Base-by-base conservation (phyloP, 1,140 invertebrate species). In the Aphidius gifuensis region DNA sequence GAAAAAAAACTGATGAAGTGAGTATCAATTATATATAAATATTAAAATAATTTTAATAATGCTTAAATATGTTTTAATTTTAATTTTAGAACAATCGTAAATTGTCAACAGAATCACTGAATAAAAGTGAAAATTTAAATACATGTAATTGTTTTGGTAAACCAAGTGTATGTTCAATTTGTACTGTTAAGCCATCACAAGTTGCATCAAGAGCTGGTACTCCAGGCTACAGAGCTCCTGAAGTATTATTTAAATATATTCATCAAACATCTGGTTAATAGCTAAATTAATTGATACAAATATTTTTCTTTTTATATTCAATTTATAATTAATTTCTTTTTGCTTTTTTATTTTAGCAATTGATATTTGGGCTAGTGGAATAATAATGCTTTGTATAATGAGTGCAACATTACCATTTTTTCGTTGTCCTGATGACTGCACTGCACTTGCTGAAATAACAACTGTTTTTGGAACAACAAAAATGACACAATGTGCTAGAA, bases 281-380 rank as follows among this genome's bases (percentile, higher is more conserved):
- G 38, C 43, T 9, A 4, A 43, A 23, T 23, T 56, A 60, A 49
- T 9, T 39, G 9, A 48, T 8, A 23, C 5, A 5, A 32, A 32
- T 11, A 44, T 44, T 44, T 44, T 11, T 2, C 23, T 51, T 42
- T 1, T 44, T 47, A 51, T 49, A 8, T 38, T n/a, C 46, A 45
- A 6, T 54, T 42, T 5, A 11, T 42, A 48, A 5, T 38, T 43
- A 43, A 54, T 44, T 39, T 8, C 16, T 32, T 2, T 54, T 8
- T 40, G 8, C 6, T 21, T 11, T 55, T 6, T 48, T 16, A 51
- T 74, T 79, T 44, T 80, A 84, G 91, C 90, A 66, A 89, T 97
- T 64, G 94, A 97, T 81, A 85, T 94, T 59, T 96, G 94, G 94
- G 91, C 93, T 44, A 86, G 87, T 47, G 94, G 94, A 45, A 88